phyloP scores from a whole-genome alignment of 2,113 vertebrate species.

The Hyperoodon ampullatus region DNA sequence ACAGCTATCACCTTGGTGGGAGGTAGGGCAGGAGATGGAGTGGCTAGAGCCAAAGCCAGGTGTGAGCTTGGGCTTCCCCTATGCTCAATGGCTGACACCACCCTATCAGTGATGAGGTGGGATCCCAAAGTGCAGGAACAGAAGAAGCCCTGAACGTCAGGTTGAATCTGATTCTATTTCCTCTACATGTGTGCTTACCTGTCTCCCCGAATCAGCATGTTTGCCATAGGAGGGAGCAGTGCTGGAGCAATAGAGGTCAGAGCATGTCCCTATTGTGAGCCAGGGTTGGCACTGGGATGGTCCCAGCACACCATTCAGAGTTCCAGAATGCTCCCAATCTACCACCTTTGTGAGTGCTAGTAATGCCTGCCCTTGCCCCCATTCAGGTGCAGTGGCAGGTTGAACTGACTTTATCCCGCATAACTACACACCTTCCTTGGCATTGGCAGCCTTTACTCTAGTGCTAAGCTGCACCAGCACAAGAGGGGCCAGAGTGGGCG shows the following conservation, averaged over 20 bases:
- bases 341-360: not conserved
- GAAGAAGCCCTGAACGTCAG: not conserved
- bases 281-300: too few relatives aligned
- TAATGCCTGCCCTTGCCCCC: not conserved
- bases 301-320: not conserved
- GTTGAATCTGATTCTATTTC: not conserved
- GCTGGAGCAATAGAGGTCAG: not conserved
- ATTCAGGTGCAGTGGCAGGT: not conserved
- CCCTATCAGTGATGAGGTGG: not conserved
- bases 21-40: not conserved
- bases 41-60: not conserved
- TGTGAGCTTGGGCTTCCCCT: not conserved
- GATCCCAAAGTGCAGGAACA: not conserved
- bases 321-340: not conserved
- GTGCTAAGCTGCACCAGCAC: not conserved
- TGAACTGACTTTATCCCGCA: not conserved
- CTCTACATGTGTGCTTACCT: not conserved
- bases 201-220: not conserved
- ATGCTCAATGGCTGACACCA: not conserved
- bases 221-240: fast-evolving
- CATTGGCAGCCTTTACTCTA: not conserved
- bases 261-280: not conserved
- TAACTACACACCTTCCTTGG: not conserved
- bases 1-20: not conserved
- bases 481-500: not conserved